Evolutionary conservation across 2,113 vertebrate species (phyloP).

Genomic region (Leptodactylus fuscus): DNA sequence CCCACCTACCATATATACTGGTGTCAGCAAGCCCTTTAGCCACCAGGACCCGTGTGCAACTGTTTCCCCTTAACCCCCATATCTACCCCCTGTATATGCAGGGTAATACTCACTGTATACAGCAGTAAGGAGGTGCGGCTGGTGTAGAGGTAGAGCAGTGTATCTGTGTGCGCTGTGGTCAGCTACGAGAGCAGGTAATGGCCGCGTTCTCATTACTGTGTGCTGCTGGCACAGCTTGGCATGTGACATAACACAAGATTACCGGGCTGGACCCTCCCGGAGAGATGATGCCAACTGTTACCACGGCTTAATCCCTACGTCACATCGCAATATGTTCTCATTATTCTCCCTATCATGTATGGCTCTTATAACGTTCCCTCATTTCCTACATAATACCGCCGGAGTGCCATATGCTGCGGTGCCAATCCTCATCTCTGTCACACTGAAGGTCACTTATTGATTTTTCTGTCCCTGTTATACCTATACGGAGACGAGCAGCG

Average conservation of each 20-base stretch:
- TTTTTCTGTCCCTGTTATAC: too few species aligned
- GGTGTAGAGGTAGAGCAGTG: neutral
- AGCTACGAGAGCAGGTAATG: neutral
- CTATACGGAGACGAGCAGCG: too few species aligned
- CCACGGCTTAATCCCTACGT: constrained; percentile 2
- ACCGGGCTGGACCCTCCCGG: neutral
- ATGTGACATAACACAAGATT: constrained; percentile 21
- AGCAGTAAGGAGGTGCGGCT: neutral
- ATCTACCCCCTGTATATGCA: neutral
- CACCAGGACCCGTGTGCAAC: too few species aligned
- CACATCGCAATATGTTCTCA: neutral
- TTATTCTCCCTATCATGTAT: neutral
- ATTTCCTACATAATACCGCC: too few species aligned
- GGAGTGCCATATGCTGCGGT: too few species aligned
- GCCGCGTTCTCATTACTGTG: neutral
- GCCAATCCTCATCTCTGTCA: too few species aligned
- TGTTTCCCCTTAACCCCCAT: too few species aligned
- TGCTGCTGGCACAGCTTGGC: neutral
- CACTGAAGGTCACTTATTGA: too few species aligned
- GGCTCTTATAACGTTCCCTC: neutral
- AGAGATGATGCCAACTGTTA: constrained; percentile 2
- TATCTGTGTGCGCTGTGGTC: neutral
- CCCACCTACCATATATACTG: too few species aligned
- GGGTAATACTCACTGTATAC: constrained; percentile 5
- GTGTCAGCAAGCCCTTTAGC: too few species aligned